A percentile compares a stretch with the other conserved stretches of the same genome.
These are phyloP conservation scores for Chymomyza procnemis DNA, from an alignment of 2,888 invertebrate genomes.

Conservation along the genomic window DNA sequence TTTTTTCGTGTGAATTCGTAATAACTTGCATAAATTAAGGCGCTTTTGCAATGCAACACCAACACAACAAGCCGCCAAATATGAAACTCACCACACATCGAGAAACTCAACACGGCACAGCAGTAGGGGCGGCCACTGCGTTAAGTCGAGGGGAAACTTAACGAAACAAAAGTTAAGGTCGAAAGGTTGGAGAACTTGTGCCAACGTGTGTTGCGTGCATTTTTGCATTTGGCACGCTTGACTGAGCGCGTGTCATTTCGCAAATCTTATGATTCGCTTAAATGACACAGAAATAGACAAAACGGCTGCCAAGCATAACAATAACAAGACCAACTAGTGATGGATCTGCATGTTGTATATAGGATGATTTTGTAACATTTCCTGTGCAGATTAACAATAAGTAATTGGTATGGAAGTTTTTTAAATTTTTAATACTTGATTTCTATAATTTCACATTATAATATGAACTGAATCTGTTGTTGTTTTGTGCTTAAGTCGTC, in stretches of 20 bases:
- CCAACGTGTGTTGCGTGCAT: neutral
- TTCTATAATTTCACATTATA: too few relatives aligned
- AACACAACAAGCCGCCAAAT: slow-evolving; percentile 19
- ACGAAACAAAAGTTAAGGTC: slow-evolving; percentile 28
- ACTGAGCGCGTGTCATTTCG: slow-evolving; percentile 21
- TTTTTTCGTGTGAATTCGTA: slow-evolving; percentile 72
- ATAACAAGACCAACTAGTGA: neutral
- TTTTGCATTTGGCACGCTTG: neutral
- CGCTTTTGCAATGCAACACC: slow-evolving; percentile 37
- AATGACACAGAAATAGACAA: slow-evolving; percentile 48
- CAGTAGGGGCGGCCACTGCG: neutral
- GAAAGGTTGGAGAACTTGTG: slow-evolving; percentile 4
- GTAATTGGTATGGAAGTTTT: too few relatives aligned
- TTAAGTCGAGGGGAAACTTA: slow-evolving; percentile 35
- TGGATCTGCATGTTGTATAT: too few relatives aligned
- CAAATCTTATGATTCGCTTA: slow-evolving; percentile 58
- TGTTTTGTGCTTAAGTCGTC: too few relatives aligned
- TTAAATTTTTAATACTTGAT: too few relatives aligned
- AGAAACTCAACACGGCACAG: slow-evolving; percentile 29
- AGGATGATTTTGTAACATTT: too few relatives aligned
- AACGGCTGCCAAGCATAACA: slow-evolving; percentile 2
- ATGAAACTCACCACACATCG: slow-evolving; percentile 2
- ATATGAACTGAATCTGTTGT: too few relatives aligned
- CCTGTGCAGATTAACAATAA: too few relatives aligned
- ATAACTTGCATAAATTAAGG: slow-evolving; percentile 70